Base-by-base conservation (phyloP, 1,140 invertebrate species). In the Zaprionus africanus region DNA sequence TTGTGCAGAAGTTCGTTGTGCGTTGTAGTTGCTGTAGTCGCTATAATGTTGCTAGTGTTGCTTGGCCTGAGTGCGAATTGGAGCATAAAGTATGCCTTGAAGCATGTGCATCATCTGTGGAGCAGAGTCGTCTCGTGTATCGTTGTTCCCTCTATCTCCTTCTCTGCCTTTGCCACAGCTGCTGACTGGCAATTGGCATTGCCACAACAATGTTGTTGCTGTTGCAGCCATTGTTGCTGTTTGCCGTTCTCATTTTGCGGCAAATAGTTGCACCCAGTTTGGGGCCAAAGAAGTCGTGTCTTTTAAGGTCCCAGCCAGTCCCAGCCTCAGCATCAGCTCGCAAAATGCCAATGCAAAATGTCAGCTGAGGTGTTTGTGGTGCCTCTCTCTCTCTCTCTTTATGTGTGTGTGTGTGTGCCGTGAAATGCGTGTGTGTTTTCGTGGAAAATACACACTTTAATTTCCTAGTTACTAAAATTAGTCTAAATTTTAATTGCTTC, bases 1-100 rank as follows among this genome's bases (percentile, higher is more conserved):
- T 90, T 88, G 85, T 84, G 76, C 76, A 85, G 78, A 85, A 79
- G 85, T 81, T 81, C 59, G 71, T 78, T 69, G 65, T 64, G 49
- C 43, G 34, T 60, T 66, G 34, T 61, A 51, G 24, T 43, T 69
- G 59, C 12, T 43, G 24, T 26, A 57, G 58, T 54, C 57, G 19
- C 53, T 53, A 43, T 65, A 72, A 56, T 56, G 4, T 61, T 61
- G 49, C 57, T 41, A 6, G 17, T 67, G 58, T 68, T 60, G 63
- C 68, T 73, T 79, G 80, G 70, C 83, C 83, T 68, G 78, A 73
- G 88, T 91, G 88, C 80, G 88, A 91, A 91, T 83, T 84, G 87
- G 88, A 91, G 88, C 88, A 91, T 79, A 91, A 91, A 91, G 41
- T 69, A 76, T 76, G 81, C 72, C 78, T 77, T 71, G 65, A 51